Base-by-base conservation (phyloP, 2,888 invertebrate genomes). In the Lymantria monacha region DNA sequence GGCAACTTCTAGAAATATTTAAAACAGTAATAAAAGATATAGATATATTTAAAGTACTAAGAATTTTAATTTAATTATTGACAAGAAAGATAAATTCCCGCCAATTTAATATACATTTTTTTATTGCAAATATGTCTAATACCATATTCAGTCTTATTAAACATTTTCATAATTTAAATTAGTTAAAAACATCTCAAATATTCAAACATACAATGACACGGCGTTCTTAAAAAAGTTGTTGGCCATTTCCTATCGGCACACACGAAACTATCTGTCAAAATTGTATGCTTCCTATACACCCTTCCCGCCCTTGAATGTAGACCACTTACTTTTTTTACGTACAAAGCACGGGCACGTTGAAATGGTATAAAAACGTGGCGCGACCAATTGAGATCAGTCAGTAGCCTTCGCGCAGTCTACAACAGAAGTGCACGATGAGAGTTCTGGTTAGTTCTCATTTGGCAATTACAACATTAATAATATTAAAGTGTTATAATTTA, bases 391-490 rank as follows among this genome's bases (percentile, higher is more conserved):
- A 83, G 80, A 84, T 77, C 86, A 89, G 77, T 89, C 91, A 91
- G 90, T 91, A 90, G 91, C 89, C 81, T 80, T 85, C 87, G 87
- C 72, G 91, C 90, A 91, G 91, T 91, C 91, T 86, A 83, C 76
- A 68, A 87, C 87, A 85, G 91, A 91, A 91, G 87, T 90, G 87
- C 90, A 89, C 72, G 87, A 90, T 91, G 89, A 87, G 89, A 90
- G 79, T 90, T 84, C 89, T 90, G 87, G 87, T 90, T 74, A 84
- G 91, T 87, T 79, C 55, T 68, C 51, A 69, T 65, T 63, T 73
- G 61, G 60, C 67, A 70, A 66, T 61, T 64, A 43, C 49, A 59
- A 59, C 61, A 45, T 13, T 47, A 10, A 44, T 14, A 38, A 59
- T n/a, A 57, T 50, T 55, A 58, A 53, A 41, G 62, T 65, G 69